phyloP scores from a whole-genome alignment of 2,888 invertebrate genomes.

The Stenotaenia linearis region DNA sequence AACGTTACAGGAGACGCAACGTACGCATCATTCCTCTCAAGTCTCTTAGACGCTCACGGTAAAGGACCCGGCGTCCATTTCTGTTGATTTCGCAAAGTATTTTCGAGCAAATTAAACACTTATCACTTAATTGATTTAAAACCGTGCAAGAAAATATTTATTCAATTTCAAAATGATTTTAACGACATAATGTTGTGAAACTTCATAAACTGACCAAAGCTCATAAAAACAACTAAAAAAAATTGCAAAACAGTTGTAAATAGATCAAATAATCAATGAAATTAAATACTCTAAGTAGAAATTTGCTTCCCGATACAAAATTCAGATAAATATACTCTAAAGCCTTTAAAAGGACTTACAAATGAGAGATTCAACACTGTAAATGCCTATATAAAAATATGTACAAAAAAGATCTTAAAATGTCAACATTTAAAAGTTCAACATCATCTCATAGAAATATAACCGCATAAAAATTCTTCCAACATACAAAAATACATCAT shows the following conservation, averaged over 20 bases:
- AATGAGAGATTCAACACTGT: neutral
- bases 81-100: neutral
- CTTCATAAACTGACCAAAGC: neutral
- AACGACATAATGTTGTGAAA: neutral
- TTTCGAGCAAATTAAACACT: no score
- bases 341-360: neutral
- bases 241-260: neutral
- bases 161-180: neutral
- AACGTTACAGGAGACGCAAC: slow-evolving; percentile 54
- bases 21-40: slow-evolving; percentile 50
- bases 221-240: neutral
- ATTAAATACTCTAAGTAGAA: neutral
- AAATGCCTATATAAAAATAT: neutral
- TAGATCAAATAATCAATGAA: neutral
- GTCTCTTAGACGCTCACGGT: slow-evolving; percentile 11
- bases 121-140: no score
- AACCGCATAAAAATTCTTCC: neutral
- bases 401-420: neutral
- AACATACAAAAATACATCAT: neutral
- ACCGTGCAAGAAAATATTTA: neutral
- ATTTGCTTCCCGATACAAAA: neutral
- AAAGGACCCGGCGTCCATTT: slow-evolving; percentile 20
- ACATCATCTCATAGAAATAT: neutral
- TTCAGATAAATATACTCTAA: neutral
- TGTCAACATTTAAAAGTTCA: neutral